phyloP scores from a whole-genome alignment of 2,113 vertebrate species.

The Clarias macrocephalus region DNA sequence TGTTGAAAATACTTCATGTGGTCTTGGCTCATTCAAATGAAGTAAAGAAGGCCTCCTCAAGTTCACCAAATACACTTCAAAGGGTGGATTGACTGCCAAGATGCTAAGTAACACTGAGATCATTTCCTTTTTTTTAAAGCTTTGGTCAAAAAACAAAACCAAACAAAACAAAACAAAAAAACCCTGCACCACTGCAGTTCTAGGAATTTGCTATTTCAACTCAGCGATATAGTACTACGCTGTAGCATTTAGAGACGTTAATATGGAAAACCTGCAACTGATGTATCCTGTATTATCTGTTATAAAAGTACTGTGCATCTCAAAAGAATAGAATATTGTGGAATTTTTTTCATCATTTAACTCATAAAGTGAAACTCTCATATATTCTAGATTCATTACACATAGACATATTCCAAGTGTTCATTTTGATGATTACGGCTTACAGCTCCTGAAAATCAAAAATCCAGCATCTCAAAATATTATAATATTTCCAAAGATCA shows the following conservation, averaged over 20 bases:
- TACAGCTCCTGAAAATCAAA: too few relatives aligned
- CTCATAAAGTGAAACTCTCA: too few relatives aligned
- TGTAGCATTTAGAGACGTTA: neutral
- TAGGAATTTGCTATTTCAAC: constrained; percentile 2
- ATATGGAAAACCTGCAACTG: neutral
- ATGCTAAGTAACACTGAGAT: constrained; percentile 71
- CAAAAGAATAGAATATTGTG: too few relatives aligned
- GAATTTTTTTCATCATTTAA: too few relatives aligned
- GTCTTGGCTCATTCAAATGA: constrained; percentile 65
- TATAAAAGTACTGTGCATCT: too few relatives aligned
- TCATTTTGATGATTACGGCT: too few relatives aligned
- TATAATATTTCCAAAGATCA: too few relatives aligned
- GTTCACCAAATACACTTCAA: constrained; percentile 70
- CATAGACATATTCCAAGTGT: too few relatives aligned
- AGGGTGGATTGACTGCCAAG: constrained; percentile 66
- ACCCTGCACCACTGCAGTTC: constrained; percentile 35
- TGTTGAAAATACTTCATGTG: constrained; percentile 64
- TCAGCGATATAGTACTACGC: neutral
- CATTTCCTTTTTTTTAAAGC: constrained; percentile 65
- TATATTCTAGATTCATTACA: too few relatives aligned
- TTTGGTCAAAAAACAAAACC: constrained; percentile 71
- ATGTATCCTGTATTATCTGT: neutral
- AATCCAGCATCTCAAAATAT: too few relatives aligned
- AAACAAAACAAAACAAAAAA: constrained; percentile 51
- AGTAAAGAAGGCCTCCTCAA: constrained; percentile 64